Conservation (phyloP, 1,140 invertebrate species). For the Dufourea novaeangliae region DNA sequence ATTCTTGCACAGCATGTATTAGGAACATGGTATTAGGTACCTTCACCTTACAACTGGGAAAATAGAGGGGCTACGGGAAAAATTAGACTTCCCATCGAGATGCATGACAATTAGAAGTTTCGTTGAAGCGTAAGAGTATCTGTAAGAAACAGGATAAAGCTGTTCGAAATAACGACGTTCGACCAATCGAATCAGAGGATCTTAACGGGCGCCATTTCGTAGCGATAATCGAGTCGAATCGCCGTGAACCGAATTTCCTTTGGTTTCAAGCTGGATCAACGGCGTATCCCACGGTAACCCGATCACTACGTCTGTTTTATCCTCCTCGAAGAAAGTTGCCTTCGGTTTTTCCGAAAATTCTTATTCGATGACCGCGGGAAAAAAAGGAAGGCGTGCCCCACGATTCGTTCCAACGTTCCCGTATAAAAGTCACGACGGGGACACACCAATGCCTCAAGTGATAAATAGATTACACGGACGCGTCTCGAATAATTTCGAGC, state of each 20-base stretch:
- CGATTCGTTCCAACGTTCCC: background rate
- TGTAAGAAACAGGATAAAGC: too few species aligned
- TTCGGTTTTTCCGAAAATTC: slow-evolving; percentile 24
- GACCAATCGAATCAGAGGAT: too few species aligned
- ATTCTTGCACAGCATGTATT: too few species aligned
- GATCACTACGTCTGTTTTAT: slow-evolving; percentile 14
- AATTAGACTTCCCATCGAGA: too few species aligned
- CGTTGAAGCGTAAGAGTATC: background rate
- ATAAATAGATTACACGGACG: slow-evolving; percentile 48
- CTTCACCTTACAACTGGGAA: too few species aligned
- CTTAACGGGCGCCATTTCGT: background rate
- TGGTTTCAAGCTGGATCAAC: slow-evolving; percentile 17
- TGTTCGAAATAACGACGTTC: too few species aligned
- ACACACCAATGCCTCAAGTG: slow-evolving; percentile 39
- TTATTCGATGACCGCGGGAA: slow-evolving; percentile 3
- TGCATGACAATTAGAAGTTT: too few species aligned
- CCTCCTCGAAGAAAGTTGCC: background rate
- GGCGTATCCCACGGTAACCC: slow-evolving; percentile 26
- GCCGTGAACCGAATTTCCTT: slow-evolving; percentile 9
- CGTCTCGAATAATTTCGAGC: slow-evolving; percentile 38
- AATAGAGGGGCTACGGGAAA: too few species aligned
- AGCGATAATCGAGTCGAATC: slow-evolving; percentile 17
- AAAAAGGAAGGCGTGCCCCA: background rate
- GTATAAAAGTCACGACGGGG: slow-evolving; percentile 37
- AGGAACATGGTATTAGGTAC: too few species aligned